Evolutionary conservation across 2,888 invertebrate species (phyloP).

Genomic region (Brenthis hecate): DNA sequence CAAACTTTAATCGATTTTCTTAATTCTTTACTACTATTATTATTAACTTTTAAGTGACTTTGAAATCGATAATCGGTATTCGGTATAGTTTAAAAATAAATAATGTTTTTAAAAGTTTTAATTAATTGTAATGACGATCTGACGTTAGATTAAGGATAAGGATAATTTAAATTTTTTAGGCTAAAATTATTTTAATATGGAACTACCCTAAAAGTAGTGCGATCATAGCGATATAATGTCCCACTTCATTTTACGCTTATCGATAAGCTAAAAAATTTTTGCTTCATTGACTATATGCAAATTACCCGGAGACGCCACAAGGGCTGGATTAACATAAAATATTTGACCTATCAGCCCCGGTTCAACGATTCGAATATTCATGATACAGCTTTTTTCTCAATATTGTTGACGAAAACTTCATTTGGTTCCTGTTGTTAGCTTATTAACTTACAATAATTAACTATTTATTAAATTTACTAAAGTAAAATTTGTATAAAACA

Average conservation of each 20-base stretch:
- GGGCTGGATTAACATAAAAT: conserved; percentile 48
- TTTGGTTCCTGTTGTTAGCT: conserved; percentile 4
- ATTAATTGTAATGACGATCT: no score
- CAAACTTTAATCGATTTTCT: no score
- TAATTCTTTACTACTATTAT: no score
- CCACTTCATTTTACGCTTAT: conserved; percentile 49
- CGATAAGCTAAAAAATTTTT: conserved; percentile 46
- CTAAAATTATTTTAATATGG: not conserved
- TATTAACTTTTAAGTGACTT: no score
- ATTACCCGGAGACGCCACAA: conserved; percentile 44
- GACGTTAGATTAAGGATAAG: no score
- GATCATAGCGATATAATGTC: conserved; percentile 16
- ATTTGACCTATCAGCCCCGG: conserved; percentile 44
- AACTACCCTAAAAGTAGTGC: conserved; percentile 2
- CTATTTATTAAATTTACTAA: no score
- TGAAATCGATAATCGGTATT: no score
- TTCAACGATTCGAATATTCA: conserved; percentile 42
- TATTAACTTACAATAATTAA: not conserved
- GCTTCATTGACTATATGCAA: conserved; percentile 48
- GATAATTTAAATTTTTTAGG: no score
- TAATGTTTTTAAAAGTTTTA: no score
- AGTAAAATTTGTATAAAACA: no score
- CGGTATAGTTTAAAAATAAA: no score
- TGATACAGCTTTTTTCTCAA: conserved; percentile 36
- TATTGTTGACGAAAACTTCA: conserved; percentile 19